Evolutionary conservation across 2,113 vertebrate species (phyloP).

Genomic region (Zootoca vivipara): DNA sequence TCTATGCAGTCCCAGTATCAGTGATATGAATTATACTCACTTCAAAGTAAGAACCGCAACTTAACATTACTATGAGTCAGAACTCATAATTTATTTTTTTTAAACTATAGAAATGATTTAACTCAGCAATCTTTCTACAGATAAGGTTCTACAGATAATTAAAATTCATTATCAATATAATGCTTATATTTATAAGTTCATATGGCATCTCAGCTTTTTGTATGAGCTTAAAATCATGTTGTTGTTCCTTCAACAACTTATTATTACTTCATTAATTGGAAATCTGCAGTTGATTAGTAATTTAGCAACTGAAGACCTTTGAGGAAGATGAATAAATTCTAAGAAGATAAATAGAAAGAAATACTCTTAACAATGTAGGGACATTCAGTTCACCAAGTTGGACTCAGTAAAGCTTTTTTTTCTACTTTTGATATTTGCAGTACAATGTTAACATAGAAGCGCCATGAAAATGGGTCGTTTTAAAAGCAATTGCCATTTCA

Average conservation of each 20-base stretch:
- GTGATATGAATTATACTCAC: background rate
- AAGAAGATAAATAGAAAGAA: constrained; percentile 17
- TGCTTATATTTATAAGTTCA: constrained; percentile 6
- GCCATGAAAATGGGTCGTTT: background rate
- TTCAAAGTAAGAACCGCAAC: background rate
- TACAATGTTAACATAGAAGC: background rate
- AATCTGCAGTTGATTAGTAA: constrained; percentile 4
- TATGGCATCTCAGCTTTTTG: background rate
- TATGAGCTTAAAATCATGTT: constrained; percentile 4
- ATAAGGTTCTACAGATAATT: background rate
- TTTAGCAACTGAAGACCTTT: constrained; percentile 1
- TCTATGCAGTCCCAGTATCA: background rate
- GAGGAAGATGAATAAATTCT: constrained; percentile 15
- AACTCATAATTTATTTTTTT: background rate
- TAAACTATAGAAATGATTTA: background rate
- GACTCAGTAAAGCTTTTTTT: constrained; percentile 1
- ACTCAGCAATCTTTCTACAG: background rate
- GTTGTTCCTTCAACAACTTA: constrained; percentile 10
- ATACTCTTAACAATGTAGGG: constrained; percentile 26
- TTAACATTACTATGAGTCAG: background rate
- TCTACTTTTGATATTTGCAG: background rate
- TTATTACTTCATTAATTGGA: background rate
- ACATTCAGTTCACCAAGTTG: constrained; percentile 21
- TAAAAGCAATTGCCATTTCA: background rate
- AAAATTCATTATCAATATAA: background rate